A percentile compares a stretch with the other conserved stretches of the same genome.
Conservation (phyloP, 2,888 invertebrate species). For the Pycnomerus fuliginosus region DNA sequence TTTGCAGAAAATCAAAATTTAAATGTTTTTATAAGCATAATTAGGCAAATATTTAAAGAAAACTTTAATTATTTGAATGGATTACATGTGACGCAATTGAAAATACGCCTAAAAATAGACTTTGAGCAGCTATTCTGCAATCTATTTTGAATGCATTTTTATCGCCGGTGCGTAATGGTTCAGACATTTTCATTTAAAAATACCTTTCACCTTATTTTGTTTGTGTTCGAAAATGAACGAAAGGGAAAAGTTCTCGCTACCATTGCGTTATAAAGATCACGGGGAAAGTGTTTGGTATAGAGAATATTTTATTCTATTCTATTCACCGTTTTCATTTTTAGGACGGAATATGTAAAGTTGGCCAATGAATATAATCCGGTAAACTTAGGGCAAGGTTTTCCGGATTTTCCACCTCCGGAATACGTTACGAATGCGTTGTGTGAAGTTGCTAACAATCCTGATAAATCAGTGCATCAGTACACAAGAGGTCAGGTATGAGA, state of each 20-base stretch:
- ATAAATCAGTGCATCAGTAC: conserved; percentile 85
- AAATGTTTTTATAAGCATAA: too few relatives aligned
- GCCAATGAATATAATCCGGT: conserved; percentile 82
- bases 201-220: neutral
- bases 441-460: conserved; percentile 64
- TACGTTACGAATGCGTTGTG: conserved; percentile 77
- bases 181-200: neutral
- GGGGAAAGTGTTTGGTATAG: neutral
- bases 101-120: neutral
- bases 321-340: conserved; percentile 47
- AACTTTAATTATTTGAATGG: neutral
- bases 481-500: conserved; percentile 72
- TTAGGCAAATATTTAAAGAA: neutral
- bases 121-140: neutral
- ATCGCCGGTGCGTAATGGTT: neutral
- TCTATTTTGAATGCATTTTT: neutral
- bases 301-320: neutral
- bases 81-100: neutral
- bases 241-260: neutral
- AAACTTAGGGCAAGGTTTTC: conserved; percentile 95
- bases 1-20: neutral
- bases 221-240: neutral
- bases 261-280: neutral
- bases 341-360: conserved; percentile 89
- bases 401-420: conserved; percentile 85